Conservation (phyloP, 2,888 invertebrate genomes). For the Sthenelais limicola region DNA sequence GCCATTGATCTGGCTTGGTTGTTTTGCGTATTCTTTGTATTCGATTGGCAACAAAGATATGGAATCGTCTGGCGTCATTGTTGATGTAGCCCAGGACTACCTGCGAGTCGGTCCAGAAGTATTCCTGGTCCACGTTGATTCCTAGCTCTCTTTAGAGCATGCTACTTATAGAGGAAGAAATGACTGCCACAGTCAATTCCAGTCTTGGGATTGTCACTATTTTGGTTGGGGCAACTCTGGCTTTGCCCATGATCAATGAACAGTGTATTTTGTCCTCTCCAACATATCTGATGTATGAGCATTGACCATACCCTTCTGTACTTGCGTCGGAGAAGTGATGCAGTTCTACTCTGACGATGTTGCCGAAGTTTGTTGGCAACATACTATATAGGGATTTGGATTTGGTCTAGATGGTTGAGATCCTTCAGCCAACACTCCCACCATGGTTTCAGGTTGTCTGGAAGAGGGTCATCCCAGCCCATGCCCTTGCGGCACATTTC, state of each 20-base stretch:
- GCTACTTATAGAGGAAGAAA: conserved; percentile 4
- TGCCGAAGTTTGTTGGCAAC: too few relatives aligned
- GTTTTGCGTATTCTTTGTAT: conserved; percentile 19
- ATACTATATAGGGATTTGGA: too few relatives aligned
- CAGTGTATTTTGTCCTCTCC: conserved; percentile 27
- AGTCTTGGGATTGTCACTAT: conserved; percentile 12
- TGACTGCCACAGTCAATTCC: conserved; percentile 36
- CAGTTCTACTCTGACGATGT: too few relatives aligned
- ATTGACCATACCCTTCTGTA: conserved; percentile 14
- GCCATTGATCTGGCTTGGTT: conserved; percentile 15
- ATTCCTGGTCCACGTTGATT: not conserved
- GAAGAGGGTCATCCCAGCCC: too few relatives aligned
- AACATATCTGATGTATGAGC: conserved; percentile 26
- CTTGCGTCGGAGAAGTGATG: conserved; percentile 39
- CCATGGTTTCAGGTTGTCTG: too few relatives aligned
- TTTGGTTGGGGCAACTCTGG: conserved; percentile 32
- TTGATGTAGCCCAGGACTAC: conserved; percentile 17
- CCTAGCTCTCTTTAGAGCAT: conserved; percentile 25
- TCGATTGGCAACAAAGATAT: conserved; percentile 34
- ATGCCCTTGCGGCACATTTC: too few relatives aligned
- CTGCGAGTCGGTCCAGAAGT: conserved; percentile 29
- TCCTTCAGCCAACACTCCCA: too few relatives aligned
- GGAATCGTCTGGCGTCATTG: conserved; percentile 35
- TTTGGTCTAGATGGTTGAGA: too few relatives aligned
- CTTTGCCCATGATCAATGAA: conserved; percentile 33